These are phyloP conservation scores for Caenorhabditis sp. DNA, from an alignment of 2,888 invertebrate genomes.

Conservation along the genomic window DNA sequence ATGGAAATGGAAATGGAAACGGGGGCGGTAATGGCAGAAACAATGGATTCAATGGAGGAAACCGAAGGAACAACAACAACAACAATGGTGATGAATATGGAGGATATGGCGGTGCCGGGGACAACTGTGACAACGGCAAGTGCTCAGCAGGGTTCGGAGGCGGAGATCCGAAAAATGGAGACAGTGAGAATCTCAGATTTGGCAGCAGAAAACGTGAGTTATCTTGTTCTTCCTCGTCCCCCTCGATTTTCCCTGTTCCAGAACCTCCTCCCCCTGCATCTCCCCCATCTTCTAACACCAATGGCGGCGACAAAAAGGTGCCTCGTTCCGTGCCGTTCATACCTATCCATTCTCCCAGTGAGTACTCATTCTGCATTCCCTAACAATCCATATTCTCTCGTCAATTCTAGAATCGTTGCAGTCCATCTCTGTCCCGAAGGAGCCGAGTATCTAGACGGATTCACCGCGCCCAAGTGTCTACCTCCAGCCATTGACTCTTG, in stretches of 20 bases:
- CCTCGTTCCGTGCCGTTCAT: slow-evolving; percentile 57
- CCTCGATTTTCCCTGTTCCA: slow-evolving; percentile 26
- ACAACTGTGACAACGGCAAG: not conserved
- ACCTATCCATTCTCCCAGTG: slow-evolving; percentile 37
- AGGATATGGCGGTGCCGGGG: slow-evolving; percentile 19
- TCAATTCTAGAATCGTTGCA: slow-evolving; percentile 24
- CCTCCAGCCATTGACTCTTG: slow-evolving; percentile 72
- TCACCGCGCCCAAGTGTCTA: slow-evolving; percentile 62
- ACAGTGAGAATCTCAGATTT: slow-evolving; percentile 40
- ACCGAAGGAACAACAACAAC: slow-evolving; percentile 4
- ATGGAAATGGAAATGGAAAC: slow-evolving; percentile 14
- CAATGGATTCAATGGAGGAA: slow-evolving; percentile 23
- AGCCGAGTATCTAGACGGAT: slow-evolving; percentile 59
- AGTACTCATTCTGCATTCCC: slow-evolving; percentile 6
- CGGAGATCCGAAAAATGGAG: slow-evolving; percentile 1
- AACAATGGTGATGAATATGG: slow-evolving; percentile 25
- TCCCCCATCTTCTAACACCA: slow-evolving; percentile 34
- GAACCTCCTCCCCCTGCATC: slow-evolving; percentile 24
- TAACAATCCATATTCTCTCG: not conserved
- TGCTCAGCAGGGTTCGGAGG: not conserved
- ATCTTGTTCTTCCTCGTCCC: not conserved
- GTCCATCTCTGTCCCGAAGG: slow-evolving; percentile 58
- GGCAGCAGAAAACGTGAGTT: slow-evolving; percentile 50
- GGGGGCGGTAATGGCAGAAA: slow-evolving; percentile 44
- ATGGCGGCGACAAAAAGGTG: slow-evolving; percentile 51